Conservation (phyloP, 2,888 invertebrate genomes). For the Mythimna loreyi region DNA sequence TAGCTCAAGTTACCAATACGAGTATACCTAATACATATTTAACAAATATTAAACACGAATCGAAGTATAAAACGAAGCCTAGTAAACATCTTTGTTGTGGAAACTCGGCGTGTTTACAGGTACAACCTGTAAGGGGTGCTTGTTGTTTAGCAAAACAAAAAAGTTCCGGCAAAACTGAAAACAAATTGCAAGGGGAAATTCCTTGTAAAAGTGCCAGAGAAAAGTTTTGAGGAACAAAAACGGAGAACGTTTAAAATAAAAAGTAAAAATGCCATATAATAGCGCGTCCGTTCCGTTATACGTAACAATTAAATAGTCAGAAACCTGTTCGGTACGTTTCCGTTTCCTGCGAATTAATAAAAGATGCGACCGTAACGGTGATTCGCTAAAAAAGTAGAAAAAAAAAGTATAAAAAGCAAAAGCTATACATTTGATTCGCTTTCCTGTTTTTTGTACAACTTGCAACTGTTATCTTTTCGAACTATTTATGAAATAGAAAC, state of each 20-base stretch:
- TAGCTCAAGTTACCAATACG: neutral
- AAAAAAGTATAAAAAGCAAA: constrained; percentile 63
- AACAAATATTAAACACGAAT: constrained; percentile 1
- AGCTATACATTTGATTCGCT: constrained; percentile 60
- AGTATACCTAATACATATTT: too few species aligned
- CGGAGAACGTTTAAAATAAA: constrained; percentile 22
- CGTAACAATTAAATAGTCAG: constrained; percentile 59
- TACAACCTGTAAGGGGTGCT: constrained; percentile 6
- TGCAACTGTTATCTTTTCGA: constrained; percentile 10
- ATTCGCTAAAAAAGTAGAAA: constrained; percentile 56
- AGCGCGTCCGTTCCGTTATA: constrained; percentile 66
- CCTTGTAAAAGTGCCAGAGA: neutral
- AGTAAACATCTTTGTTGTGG: constrained; percentile 8
- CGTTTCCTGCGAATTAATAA: constrained; percentile 78
- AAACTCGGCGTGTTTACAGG: constrained; percentile 6
- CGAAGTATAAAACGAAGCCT: constrained; percentile 23
- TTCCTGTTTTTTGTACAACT: constrained; percentile 68
- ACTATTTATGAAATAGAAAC: neutral
- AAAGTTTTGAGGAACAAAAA: neutral
- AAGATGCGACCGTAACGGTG: constrained; percentile 68
- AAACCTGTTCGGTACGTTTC: constrained; percentile 75
- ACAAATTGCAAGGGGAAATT: neutral
- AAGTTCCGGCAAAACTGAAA: constrained; percentile 9
- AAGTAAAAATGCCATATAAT: constrained; percentile 26
- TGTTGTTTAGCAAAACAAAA: constrained; percentile 18